A percentile compares a stretch with the other conserved stretches of the same genome.
phyloP scores from a whole-genome alignment of 1,140 invertebrate species.

The Trichonephila clavipes region DNA sequence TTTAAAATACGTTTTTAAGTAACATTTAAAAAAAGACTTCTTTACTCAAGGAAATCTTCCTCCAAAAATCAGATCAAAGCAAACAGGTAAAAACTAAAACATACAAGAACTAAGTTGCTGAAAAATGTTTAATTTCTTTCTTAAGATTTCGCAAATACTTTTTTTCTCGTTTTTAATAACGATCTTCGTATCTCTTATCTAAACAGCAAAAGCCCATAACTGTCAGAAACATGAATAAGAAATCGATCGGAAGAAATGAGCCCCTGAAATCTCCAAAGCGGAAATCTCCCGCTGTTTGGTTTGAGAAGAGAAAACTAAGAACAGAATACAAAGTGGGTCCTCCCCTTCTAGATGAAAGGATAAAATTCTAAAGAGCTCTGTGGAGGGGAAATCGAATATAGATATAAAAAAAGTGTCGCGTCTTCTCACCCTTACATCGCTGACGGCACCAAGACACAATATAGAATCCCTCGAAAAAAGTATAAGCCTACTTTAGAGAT shows the following conservation, averaged over 20 bases:
- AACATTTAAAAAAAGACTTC: neutral
- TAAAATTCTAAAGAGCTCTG: conserved; percentile 9
- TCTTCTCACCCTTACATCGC: neutral
- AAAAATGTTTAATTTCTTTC: neutral
- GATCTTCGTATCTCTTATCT: neutral
- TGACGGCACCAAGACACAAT: neutral
- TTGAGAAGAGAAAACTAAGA: conserved; percentile 34
- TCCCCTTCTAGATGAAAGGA: conserved; percentile 38
- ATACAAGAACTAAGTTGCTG: neutral
- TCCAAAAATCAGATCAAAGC: neutral
- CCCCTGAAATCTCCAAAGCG: conserved; percentile 36
- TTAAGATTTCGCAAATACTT: neutral
- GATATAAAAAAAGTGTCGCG: neutral
- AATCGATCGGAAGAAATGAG: conserved; percentile 37
- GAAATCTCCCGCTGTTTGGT: conserved; percentile 40
- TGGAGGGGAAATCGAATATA: conserved; percentile 8
- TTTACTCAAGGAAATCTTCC: neutral
- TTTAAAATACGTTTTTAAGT: too few relatives aligned
- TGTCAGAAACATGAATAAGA: conserved; percentile 23
- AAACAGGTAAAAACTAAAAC: neutral
- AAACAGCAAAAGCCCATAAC: conserved; percentile 3
- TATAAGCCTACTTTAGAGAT: neutral
- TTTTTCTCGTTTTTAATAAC: neutral
- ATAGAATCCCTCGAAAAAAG: neutral
- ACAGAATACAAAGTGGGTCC: conserved; percentile 47